Percentiles rank a stretch among this genome's conserved stretches.
These are phyloP conservation scores for Acanthococcus lagerstroemiae DNA, from an alignment of 2,888 invertebrate species.

Conservation along the genomic window DNA sequence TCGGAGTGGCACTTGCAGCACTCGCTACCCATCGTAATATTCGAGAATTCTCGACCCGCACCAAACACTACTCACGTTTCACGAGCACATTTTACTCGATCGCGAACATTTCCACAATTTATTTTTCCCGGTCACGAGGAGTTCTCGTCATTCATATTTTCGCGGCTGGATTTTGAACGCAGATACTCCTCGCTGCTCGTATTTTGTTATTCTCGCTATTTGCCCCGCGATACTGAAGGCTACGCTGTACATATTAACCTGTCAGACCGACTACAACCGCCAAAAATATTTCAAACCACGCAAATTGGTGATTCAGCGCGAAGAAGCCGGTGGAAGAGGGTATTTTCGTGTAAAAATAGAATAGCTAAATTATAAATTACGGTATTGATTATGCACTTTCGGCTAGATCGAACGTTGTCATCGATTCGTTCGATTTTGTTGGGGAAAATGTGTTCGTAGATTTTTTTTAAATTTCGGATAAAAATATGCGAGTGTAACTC, in stretches of 20 bases:
- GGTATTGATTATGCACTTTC: constrained; percentile 14
- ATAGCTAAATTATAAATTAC: constrained; percentile 23
- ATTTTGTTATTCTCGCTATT: constrained; percentile 10
- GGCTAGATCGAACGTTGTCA: too few species aligned
- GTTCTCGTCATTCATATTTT: too few species aligned
- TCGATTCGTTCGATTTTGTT: too few species aligned
- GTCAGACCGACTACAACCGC: constrained; percentile 24
- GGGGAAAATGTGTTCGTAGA: too few species aligned
- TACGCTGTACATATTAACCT: constrained; percentile 23
- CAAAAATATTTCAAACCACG: constrained; percentile 28
- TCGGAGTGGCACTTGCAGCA: constrained; percentile 51
- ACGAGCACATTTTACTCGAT: neutral
- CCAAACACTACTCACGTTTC: too few species aligned
- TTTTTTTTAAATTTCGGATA: too few species aligned
- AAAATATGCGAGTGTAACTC: too few species aligned
- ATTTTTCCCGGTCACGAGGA: neutral
- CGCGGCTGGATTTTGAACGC: too few species aligned
- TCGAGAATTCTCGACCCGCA: too few species aligned
- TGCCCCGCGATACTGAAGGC: constrained; percentile 16
- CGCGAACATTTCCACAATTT: neutral
- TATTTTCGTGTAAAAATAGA: constrained; percentile 16
- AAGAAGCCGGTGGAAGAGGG: constrained; percentile 15
- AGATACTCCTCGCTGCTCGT: too few species aligned
- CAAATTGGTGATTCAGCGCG: constrained; percentile 21
- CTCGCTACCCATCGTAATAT: constrained; percentile 53